Base-by-base conservation (phyloP, 2,797 vertebrate genomes). In the Schizopygopsis pylzovi region DNA sequence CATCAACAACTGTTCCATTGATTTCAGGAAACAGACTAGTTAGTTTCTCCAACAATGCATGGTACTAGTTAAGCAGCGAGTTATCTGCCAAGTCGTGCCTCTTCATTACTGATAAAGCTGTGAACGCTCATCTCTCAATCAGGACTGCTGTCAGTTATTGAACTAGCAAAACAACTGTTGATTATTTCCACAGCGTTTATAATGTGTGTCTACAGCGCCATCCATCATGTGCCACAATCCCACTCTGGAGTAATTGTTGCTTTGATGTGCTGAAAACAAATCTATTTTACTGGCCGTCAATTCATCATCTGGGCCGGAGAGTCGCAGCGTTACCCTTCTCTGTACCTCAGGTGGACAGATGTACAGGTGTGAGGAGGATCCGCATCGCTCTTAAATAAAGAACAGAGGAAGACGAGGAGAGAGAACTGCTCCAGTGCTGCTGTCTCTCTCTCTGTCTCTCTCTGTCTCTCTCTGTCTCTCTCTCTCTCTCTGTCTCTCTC, bases 261-360 rank as follows among this genome's bases (percentile, higher is more conserved):
- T 95, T 94, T 95, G 94, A 96, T 95, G 94, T 95, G 94, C 95
- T 94, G 93, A 95, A 95, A 96, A 96, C 94, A 95, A 96, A 96
- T 95, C 94, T 92, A 95, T 95, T 95, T 96, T 90, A 93, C 93
- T 93, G 93, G 93, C 94, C 93, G 90, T 95, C 94, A 94, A 95
- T 95, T 95, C 93, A 95, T 96, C 94, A 95, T 95, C 93, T 93
- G 89, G 92, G 94, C 93, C 90, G 89, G 93, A 91, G 92, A 94
- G 93, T 95, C 93, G 93, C 92, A 95, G 92, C 93, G 90, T 89
- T 94, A 92, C 94, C 75, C 75, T 56, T 20, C 75, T 33, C 75
- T 59, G 20, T 78, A 78, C 20, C 52, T 77, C 79, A 68, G 85
- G 37, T 9, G 25, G 52, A 79, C 61, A 71, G 56, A 59, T n/a